These are phyloP conservation scores for Rhagonycha lutea DNA, from an alignment of 2,888 invertebrate species.

Conservation along the genomic window DNA sequence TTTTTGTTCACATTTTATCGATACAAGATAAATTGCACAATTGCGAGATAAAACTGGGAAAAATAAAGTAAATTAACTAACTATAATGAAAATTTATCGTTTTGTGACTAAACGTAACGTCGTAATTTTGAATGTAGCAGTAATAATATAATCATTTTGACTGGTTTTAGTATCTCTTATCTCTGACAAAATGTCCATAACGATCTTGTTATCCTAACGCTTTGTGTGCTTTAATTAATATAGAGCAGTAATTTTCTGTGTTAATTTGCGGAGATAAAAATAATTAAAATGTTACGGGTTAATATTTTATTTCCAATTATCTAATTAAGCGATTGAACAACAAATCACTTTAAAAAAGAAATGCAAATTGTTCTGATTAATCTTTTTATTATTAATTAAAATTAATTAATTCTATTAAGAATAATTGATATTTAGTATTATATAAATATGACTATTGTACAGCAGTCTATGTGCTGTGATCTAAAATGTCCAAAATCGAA, in stretches of 20 bases:
- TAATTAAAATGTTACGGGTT: not conserved
- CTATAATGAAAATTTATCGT: not conserved
- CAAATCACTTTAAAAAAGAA: not conserved
- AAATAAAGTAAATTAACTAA: not conserved
- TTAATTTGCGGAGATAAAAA: not conserved
- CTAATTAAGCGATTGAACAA: not conserved
- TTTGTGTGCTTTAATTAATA: not conserved
- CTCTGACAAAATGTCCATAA: not conserved
- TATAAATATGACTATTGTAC: too few species aligned
- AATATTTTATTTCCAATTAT: not conserved
- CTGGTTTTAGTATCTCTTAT: not conserved
- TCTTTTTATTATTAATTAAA: too few species aligned
- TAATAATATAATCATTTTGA: not conserved
- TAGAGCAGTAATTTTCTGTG: not conserved
- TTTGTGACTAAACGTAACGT: not conserved
- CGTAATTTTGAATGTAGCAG: not conserved
- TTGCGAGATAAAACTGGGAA: not conserved
- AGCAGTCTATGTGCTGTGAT: too few species aligned
- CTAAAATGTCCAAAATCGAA: too few species aligned
- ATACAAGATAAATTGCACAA: not conserved
- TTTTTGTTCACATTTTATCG: not conserved
- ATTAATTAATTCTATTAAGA: too few species aligned
- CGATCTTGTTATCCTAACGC: not conserved
- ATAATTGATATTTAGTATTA: too few species aligned
- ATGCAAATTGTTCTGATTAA: not conserved